Conservation (phyloP, 2,888 invertebrate genomes). For the Nephrocerus scutellatus region DNA sequence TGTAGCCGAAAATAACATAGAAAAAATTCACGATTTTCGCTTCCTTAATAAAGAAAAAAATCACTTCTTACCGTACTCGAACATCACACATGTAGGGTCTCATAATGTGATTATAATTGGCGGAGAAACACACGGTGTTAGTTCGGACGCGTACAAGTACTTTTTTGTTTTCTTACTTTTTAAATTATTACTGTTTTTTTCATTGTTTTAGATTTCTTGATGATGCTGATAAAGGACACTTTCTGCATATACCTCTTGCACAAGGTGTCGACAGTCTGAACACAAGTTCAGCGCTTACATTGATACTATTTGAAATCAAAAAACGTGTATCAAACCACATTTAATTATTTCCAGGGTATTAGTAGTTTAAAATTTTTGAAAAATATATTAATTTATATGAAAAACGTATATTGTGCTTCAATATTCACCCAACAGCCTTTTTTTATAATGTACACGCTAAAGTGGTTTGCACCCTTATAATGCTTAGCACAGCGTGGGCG, state of each 20-base stretch:
- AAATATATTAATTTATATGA: no score
- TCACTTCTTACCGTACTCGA: slow-evolving; percentile 26
- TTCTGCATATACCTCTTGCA: slow-evolving; percentile 72
- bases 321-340: no score
- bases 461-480: no score
- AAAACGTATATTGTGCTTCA: no score
- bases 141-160: slow-evolving; percentile 60
- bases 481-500: no score
- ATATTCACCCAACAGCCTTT: no score
- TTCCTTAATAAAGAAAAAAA: slow-evolving; percentile 8
- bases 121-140: slow-evolving; percentile 86
- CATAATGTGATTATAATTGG: slow-evolving; percentile 70
- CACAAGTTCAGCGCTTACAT: slow-evolving; percentile 71
- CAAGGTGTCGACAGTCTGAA: slow-evolving; percentile 78
- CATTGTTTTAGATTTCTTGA: slow-evolving; percentile 32
- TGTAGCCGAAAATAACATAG: slow-evolving; percentile 61
- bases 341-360: no score
- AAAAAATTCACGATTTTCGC: slow-evolving; percentile 21
- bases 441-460: no score
- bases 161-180: slow-evolving; percentile 1
- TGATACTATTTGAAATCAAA: slow-evolving; percentile 83
- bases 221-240: slow-evolving; percentile 40
- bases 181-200: slow-evolving; percentile 4
- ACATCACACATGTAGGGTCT: slow-evolving; percentile 30
- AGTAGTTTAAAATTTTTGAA: no score